A percentile compares a stretch with the other conserved stretches of the same genome.
These are phyloP conservation scores for Plotosus lineatus DNA, from an alignment of 2,113 vertebrate genomes.

Conservation along the genomic window DNA sequence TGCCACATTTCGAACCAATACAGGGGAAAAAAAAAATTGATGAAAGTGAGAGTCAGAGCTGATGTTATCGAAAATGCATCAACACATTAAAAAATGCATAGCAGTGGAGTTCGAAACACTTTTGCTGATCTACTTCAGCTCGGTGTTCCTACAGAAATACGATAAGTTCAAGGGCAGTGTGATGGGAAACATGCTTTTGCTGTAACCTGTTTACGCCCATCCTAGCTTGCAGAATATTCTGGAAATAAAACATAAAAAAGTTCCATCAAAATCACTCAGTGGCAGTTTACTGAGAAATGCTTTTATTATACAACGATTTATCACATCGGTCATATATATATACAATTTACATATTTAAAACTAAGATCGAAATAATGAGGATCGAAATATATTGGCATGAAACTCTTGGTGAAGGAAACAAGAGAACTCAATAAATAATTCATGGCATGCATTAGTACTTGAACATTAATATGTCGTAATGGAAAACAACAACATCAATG, in stretches of 20 bases:
- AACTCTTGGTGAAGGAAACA: conserved; percentile 20
- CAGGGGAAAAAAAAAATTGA: no score
- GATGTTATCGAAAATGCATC: no score
- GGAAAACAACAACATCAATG: neutral
- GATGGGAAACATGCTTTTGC: neutral
- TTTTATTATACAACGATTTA: conserved; percentile 60
- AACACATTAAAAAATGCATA: neutral
- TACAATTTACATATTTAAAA: conserved; percentile 62
- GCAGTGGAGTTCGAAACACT: neutral
- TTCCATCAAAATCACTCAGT: neutral
- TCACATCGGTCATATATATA: conserved; percentile 54
- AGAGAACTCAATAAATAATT: conserved; percentile 43
- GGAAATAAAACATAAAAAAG: neutral
- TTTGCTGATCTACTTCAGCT: neutral
- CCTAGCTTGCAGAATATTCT: no score
- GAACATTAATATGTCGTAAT: conserved; percentile 47
- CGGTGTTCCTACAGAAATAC: neutral
- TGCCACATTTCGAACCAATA: no score
- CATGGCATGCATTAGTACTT: conserved; percentile 59
- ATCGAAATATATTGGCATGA: conserved; percentile 56
- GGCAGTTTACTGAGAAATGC: conserved; percentile 19
- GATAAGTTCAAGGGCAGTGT: no score
- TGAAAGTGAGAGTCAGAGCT: no score
- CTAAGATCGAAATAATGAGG: conserved; percentile 39
- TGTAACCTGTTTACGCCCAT: neutral